Evolutionary conservation across 1,140 invertebrate genomes (phyloP), one percentile per base, ranked within the genome.

Genomic region (Drosophila sechellia): DNA sequence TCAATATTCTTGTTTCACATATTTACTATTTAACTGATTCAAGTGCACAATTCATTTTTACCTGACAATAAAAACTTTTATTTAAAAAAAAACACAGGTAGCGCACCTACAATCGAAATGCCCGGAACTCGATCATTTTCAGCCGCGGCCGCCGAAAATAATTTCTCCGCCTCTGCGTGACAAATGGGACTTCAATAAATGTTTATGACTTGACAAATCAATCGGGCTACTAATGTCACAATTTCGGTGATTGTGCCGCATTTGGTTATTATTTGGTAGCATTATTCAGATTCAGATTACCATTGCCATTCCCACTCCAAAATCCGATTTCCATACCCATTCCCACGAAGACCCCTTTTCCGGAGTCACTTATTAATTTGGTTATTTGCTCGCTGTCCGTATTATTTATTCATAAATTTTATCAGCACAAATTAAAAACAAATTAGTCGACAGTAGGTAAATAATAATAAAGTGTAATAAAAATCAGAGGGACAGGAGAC

Each of bases 341-440:
- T 13, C 0, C 11, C 43, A 13, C 11, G 0, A 0, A 5, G 11
- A 4, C 22, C 20, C 45, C 25, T 17, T 13, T 12, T 1, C 13
- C 42, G 40, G 43, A 39, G 70, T 68, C 65, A 76, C 53, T 86
- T 86, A 86, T 86, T 86, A 86, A 86, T 86, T 86, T 86, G 71
- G 70, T 83, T 86, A 87, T 87, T 87, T 87, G 71, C 83, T 63
- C 54, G 40, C 61, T 72, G 69, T 57, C 63, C 83, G 56, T 69
- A 76, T 87, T 79, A 79, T 87, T 87, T 86, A 86, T 86, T 86
- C 79, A 86, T 86, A 45, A 81, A 75, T 83, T 86, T 86, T 86
- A 86, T 86, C 83, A 83, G 83, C 83, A 83, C 83, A 86, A 86
- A 86, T 86, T 87, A 86, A 86, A 86, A 86, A 86, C 83, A 86